Conservation (phyloP, 2,888 invertebrate genomes). For the Nineta flava region DNA sequence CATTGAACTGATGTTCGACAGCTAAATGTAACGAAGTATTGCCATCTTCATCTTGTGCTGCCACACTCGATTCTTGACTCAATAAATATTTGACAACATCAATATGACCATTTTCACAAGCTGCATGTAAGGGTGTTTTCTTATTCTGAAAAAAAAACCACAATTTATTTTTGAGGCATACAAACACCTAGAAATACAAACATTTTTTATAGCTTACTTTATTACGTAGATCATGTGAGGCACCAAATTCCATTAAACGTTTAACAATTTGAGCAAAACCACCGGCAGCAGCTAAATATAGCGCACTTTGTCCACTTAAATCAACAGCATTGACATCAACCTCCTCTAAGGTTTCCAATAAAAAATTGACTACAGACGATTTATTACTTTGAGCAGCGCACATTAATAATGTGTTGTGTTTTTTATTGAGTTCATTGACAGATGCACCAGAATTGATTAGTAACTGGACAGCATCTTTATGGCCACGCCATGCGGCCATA, state of each 20-base stretch:
- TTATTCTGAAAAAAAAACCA: constrained; percentile 30
- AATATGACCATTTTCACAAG: constrained; percentile 50
- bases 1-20: constrained; percentile 57
- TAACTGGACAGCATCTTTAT: constrained; percentile 49
- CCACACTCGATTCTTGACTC: constrained; percentile 42
- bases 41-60: constrained; percentile 52
- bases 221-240: constrained; percentile 48
- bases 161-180: neutral
- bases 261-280: constrained; percentile 51
- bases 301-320: constrained; percentile 52
- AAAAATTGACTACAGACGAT: constrained; percentile 44
- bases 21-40: constrained; percentile 62
- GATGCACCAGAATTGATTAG: constrained; percentile 53
- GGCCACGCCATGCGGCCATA: constrained; percentile 62
- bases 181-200: no score
- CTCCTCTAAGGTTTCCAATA: constrained; percentile 46
- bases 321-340: constrained; percentile 42
- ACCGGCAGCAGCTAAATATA: constrained; percentile 59
- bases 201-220: constrained; percentile 35
- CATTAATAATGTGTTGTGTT: constrained; percentile 56
- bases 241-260: constrained; percentile 48
- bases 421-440: constrained; percentile 54
- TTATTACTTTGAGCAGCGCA: constrained; percentile 60
- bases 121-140: constrained; percentile 51
- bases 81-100: constrained; percentile 40